phyloP scores from a whole-genome alignment of 2,888 invertebrate genomes.

The Chirona hameri region DNA sequence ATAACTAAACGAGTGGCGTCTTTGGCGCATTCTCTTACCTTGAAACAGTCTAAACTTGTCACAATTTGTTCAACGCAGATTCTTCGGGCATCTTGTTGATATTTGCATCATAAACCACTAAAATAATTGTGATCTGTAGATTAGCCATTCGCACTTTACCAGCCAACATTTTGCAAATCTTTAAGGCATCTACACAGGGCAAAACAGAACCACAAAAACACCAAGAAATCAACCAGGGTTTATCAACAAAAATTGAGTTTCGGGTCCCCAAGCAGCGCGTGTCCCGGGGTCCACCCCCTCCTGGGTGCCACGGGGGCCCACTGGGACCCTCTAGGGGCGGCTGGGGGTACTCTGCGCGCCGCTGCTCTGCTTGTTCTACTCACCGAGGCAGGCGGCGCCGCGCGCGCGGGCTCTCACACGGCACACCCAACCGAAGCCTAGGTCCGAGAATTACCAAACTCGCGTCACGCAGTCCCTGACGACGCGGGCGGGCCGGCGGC shows the following conservation, averaged over 20 bases:
- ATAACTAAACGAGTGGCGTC: background rate
- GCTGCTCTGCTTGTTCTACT: background rate
- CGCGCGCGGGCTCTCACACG: background rate
- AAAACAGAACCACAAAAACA: conserved; percentile 3
- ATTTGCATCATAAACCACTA: background rate
- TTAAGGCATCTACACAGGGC: background rate
- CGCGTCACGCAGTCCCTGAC: background rate
- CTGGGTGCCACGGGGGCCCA: background rate
- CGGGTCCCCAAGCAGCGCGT: background rate
- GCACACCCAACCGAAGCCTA: conserved; percentile 26
- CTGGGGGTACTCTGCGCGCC: no score
- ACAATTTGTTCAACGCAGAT: background rate
- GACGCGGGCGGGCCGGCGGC: conserved; percentile 3
- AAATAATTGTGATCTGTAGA: background rate
- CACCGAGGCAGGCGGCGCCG: background rate
- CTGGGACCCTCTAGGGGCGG: background rate
- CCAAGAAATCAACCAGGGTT: background rate
- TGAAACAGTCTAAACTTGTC: background rate
- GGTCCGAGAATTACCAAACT: conserved; percentile 6
- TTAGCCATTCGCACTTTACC: background rate
- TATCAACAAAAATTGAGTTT: background rate
- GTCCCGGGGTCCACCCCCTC: background rate
- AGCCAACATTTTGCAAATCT: background rate
- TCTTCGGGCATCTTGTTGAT: background rate
- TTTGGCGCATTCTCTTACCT: background rate